Conservation (phyloP, 2,888 invertebrate genomes). For the Mesochorus sp. region DNA sequence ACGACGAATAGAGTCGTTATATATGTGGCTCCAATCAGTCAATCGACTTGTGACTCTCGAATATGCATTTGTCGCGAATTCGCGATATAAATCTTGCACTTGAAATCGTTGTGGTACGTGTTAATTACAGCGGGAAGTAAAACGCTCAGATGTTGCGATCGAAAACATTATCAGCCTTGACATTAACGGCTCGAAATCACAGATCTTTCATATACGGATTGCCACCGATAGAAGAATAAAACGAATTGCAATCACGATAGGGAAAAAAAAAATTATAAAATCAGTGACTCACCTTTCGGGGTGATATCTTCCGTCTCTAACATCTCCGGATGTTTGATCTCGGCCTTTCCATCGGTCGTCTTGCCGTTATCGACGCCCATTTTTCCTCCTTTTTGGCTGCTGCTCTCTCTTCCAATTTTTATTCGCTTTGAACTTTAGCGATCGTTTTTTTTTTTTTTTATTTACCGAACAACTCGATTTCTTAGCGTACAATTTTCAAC, state of each 20-base stretch:
- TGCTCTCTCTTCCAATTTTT: neutral
- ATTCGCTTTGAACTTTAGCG: neutral
- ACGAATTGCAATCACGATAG: neutral
- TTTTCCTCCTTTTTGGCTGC: conserved; percentile 26
- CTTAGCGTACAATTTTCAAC: too few species aligned
- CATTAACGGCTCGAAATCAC: too few species aligned
- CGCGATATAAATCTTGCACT: too few species aligned
- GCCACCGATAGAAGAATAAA: neutral
- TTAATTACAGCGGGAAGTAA: too few species aligned
- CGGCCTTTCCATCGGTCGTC: conserved; percentile 67
- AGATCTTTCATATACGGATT: neutral
- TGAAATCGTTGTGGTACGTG: too few species aligned
- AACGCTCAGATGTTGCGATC: too few species aligned
- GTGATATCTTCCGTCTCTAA: conserved; percentile 68
- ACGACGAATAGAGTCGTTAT: too few species aligned
- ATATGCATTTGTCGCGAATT: too few species aligned
- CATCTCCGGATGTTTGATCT: conserved; percentile 67
- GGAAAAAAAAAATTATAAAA: neutral
- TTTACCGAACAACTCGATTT: conserved; percentile 1
- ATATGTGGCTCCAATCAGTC: too few species aligned
- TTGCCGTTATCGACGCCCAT: conserved; percentile 72
- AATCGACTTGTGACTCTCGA: too few species aligned
- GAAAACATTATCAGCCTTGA: too few species aligned
- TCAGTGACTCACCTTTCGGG: conserved; percentile 68
- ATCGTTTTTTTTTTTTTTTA: conserved; percentile 5